phyloP scores from a whole-genome alignment of 1,140 invertebrate genomes.

The Drosophila miranda region DNA sequence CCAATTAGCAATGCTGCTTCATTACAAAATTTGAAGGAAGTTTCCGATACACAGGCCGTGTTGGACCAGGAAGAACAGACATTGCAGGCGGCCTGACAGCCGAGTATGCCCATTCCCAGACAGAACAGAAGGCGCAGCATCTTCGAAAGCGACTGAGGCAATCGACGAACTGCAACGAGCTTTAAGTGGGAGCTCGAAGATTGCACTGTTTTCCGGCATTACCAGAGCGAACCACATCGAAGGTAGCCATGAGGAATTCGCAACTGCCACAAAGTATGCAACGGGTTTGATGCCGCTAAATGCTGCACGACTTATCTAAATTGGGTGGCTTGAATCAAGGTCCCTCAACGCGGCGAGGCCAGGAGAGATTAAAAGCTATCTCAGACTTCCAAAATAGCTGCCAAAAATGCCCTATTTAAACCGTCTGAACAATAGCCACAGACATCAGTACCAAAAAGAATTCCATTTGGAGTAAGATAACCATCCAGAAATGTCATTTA shows the following conservation, averaged over 20 bases:
- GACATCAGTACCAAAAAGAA: conserved; percentile 23
- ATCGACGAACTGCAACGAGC: neutral
- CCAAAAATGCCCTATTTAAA: conserved; percentile 55
- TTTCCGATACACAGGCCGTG: conserved; percentile 16
- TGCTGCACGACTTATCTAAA: conserved; percentile 56
- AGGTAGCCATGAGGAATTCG: neutral
- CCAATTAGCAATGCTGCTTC: neutral
- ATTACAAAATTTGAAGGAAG: conserved; percentile 33
- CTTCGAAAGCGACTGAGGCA: conserved; percentile 35
- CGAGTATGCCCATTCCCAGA: neutral
- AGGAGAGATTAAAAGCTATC: conserved; percentile 30
- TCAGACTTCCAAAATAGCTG: conserved; percentile 16
- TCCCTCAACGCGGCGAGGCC: conserved; percentile 21
- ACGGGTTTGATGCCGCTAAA: neutral
- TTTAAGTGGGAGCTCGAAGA: conserved; percentile 22
- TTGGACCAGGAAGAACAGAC: conserved; percentile 5
- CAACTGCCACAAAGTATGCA: conserved; percentile 52
- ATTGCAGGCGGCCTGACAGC: conserved; percentile 32
- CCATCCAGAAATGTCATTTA: conserved; percentile 18
- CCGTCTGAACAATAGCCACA: conserved; percentile 3
- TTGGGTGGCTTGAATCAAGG: conserved; percentile 37
- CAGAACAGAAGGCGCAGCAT: conserved; percentile 33
- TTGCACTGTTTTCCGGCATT: neutral
- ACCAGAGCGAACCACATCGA: neutral
- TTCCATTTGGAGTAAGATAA: too few species aligned